phyloP scores from a whole-genome alignment of 1,140 invertebrate genomes.

The Papilio aristodemus region DNA sequence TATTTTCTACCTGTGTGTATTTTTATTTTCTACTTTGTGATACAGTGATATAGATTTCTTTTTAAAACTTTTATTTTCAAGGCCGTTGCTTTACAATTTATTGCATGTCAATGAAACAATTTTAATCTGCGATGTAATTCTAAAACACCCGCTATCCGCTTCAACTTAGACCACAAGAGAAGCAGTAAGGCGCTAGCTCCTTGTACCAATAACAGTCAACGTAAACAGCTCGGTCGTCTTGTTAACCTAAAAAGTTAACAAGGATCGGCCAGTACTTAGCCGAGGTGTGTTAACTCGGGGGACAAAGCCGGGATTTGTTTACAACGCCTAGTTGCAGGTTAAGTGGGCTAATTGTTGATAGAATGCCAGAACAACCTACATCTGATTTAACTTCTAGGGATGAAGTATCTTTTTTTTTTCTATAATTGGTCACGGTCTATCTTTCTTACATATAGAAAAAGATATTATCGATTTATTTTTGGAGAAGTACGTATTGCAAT shows the following conservation, averaged over 20 bases:
- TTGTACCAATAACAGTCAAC: conserved; percentile 57
- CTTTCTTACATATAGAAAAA: too few species aligned
- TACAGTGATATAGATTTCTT: too few species aligned
- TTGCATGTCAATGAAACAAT: too few species aligned
- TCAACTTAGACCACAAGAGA: conserved; percentile 35
- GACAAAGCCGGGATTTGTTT: conserved; percentile 71
- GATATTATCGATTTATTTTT: too few species aligned
- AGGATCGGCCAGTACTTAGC: conserved; percentile 74
- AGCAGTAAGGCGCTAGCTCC: conserved; percentile 54
- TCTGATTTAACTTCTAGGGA: conserved; percentile 39
- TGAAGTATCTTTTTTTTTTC: not conserved
- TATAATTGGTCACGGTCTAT: too few species aligned
- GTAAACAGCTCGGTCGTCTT: conserved; percentile 66
- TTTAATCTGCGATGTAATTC: not conserved
- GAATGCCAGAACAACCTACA: conserved; percentile 56
- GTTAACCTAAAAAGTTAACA: conserved; percentile 75
- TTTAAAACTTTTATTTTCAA: too few species aligned
- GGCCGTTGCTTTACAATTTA: too few species aligned
- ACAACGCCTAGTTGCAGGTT: conserved; percentile 70
- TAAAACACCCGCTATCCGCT: not conserved
- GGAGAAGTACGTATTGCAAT: too few species aligned
- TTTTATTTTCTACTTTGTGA: too few species aligned
- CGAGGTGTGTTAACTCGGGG: conserved; percentile 55
- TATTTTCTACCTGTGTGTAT: too few species aligned
- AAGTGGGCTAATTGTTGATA: conserved; percentile 69